Conservation (phyloP, 1,140 invertebrate species). For the Dreissena polymorpha region DNA sequence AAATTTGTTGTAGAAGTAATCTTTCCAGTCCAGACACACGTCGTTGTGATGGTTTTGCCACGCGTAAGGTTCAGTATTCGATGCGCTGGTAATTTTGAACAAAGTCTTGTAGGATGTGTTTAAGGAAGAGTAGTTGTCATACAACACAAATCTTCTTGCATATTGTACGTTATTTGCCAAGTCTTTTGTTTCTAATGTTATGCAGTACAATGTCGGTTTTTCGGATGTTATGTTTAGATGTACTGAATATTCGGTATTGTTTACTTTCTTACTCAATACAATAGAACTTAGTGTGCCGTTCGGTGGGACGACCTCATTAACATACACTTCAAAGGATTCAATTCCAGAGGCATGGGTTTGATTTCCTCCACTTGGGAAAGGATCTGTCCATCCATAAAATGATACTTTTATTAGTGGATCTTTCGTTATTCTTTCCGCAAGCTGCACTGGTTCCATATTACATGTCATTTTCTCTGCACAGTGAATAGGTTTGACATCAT, state of each 20-base stretch:
- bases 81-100: conserved; percentile 4
- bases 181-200: conserved; percentile 25
- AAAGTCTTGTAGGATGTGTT: neutral
- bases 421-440: neutral
- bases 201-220: neutral
- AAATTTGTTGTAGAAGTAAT: conserved; percentile 14
- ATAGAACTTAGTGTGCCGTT: neutral
- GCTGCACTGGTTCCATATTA: neutral
- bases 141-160: conserved; percentile 29
- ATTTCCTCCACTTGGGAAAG: neutral
- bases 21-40: conserved; percentile 12
- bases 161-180: conserved; percentile 2
- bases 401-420: neutral
- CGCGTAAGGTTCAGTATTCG: neutral
- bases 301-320: neutral
- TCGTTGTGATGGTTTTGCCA: conserved; percentile 33
- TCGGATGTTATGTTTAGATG: neutral
- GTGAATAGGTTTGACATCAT: neutral
- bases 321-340: conserved; percentile 5
- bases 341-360: conserved; percentile 3
- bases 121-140: conserved; percentile 15
- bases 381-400: conserved; percentile 27
- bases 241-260: neutral
- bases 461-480: conserved; percentile 2
- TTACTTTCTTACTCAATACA: neutral